Percentiles rank a stretch among this genome's conserved stretches.
Conservation (phyloP, 2,888 invertebrate species). For the Acrocyrtus sp. region DNA sequence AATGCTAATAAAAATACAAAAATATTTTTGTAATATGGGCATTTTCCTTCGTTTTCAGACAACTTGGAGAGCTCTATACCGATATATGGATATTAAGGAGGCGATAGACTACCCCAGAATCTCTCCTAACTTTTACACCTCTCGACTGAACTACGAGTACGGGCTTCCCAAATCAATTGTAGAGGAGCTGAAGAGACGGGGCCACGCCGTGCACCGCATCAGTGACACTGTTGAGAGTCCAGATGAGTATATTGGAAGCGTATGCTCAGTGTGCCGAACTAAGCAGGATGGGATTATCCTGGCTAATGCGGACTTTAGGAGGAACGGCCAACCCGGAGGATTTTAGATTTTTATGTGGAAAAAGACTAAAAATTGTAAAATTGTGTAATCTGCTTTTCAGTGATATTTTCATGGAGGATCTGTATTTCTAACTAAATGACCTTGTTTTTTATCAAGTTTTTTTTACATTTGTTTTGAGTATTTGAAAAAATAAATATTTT, state of each 20-base stretch:
- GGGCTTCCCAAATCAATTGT: constrained; percentile 59
- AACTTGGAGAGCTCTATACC: constrained; percentile 62
- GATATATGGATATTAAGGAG: constrained; percentile 61
- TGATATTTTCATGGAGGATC: no score
- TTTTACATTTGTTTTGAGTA: no score
- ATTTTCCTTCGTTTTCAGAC: constrained; percentile 48
- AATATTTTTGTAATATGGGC: background rate
- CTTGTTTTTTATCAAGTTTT: background rate
- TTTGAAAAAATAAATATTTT: no score
- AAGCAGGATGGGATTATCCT: constrained; percentile 49
- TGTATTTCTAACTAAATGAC: background rate
- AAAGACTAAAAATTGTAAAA: background rate
- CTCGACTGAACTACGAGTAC: constrained; percentile 59
- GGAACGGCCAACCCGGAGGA: constrained; percentile 59
- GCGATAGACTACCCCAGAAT: constrained; percentile 62
- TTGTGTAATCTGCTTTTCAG: background rate
- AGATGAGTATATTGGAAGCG: constrained; percentile 49
- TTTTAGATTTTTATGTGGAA: constrained; percentile 44
- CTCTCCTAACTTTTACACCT: constrained; percentile 43
- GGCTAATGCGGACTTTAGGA: constrained; percentile 62
- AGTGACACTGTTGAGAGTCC: constrained; percentile 30
- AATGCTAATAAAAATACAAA: no score
- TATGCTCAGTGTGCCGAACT: constrained; percentile 60
- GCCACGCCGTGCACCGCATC: constrained; percentile 53
- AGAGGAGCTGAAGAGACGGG: constrained; percentile 57